Evolutionary conservation across 2,113 vertebrate species (phyloP).

Genomic region (Limnothrissa miodon): DNA sequence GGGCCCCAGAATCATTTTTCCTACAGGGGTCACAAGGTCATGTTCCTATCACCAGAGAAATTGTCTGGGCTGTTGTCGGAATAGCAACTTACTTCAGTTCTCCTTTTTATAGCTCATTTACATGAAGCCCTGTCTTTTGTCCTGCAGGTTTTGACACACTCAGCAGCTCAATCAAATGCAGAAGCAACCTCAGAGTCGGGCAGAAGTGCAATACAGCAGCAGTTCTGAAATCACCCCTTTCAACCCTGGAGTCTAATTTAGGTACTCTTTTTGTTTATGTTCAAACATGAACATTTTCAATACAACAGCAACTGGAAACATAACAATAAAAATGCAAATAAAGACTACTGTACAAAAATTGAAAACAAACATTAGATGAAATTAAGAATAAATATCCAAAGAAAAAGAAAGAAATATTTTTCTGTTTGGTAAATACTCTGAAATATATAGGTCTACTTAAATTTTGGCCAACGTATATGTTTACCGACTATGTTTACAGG

Average conservation of each 20-base stretch:
- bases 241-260: not conserved
- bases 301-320: not conserved
- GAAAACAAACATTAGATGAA: no score
- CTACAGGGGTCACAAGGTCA: slow-evolving; percentile 46
- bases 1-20: slow-evolving; percentile 49
- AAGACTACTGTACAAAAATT: no score
- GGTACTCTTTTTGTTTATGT: not conserved
- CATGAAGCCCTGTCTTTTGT: slow-evolving; percentile 42
- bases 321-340: no score
- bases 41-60: slow-evolving; percentile 36
- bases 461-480: not conserved
- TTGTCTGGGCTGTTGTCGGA: slow-evolving; percentile 34
- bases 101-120: slow-evolving; percentile 44
- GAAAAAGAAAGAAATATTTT: not conserved
- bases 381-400: no score
- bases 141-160: slow-evolving; percentile 24
- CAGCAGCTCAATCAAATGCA: slow-evolving; percentile 27
- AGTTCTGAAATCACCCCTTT: slow-evolving; percentile 14
- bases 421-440: no score
- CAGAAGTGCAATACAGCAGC: not conserved
- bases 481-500: not conserved
- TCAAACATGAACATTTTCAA: not conserved
- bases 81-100: slow-evolving; percentile 50
- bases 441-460: not conserved
- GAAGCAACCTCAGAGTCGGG: not conserved